Evolutionary conservation across 2,888 invertebrate species (phyloP).

Genomic region (Cantharis rustica): DNA sequence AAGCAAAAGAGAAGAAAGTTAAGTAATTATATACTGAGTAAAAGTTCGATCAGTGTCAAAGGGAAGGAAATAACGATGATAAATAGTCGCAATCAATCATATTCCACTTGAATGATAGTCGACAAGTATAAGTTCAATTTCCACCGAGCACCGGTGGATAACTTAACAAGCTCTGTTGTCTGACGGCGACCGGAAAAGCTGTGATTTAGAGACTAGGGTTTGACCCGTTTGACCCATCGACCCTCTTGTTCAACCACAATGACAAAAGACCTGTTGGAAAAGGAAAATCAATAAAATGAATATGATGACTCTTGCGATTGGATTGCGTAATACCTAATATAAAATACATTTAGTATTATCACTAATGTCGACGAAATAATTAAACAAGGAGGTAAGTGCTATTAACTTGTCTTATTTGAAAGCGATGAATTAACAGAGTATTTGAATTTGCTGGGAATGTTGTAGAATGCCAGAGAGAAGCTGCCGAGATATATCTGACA

Average conservation of each 20-base stretch:
- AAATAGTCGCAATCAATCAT: slow-evolving; percentile 57
- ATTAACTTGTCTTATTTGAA: slow-evolving; percentile 46
- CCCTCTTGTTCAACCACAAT: slow-evolving; percentile 29
- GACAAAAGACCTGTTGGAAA: slow-evolving; percentile 36
- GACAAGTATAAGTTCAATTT: slow-evolving; percentile 38
- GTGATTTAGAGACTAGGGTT: slow-evolving; percentile 41
- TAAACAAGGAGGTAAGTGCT: slow-evolving; percentile 35
- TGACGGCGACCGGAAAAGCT: slow-evolving; percentile 39
- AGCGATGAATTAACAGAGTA: slow-evolving; percentile 40
- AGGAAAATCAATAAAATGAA: slow-evolving; percentile 22
- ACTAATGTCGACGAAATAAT: slow-evolving; percentile 29
- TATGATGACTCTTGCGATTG: slow-evolving; percentile 3
- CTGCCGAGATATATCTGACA: slow-evolving; percentile 49
- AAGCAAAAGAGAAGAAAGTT: slow-evolving; percentile 34
- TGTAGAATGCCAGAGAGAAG: slow-evolving; percentile 47
- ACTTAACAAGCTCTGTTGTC: slow-evolving; percentile 37
- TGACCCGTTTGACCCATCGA: slow-evolving; percentile 39
- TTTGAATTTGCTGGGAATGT: slow-evolving; percentile 51
- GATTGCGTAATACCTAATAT: not conserved
- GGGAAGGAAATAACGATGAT: slow-evolving; percentile 55
- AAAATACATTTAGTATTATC: slow-evolving; percentile 16
- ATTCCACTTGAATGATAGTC: slow-evolving; percentile 46
- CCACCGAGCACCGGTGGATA: slow-evolving; percentile 35
- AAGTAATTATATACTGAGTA: slow-evolving; percentile 50
- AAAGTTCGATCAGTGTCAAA: slow-evolving; percentile 52